These are phyloP conservation scores for Montipora foliosa DNA, from an alignment of 64 coral and sea anemone species.

Conservation along the genomic window DNA sequence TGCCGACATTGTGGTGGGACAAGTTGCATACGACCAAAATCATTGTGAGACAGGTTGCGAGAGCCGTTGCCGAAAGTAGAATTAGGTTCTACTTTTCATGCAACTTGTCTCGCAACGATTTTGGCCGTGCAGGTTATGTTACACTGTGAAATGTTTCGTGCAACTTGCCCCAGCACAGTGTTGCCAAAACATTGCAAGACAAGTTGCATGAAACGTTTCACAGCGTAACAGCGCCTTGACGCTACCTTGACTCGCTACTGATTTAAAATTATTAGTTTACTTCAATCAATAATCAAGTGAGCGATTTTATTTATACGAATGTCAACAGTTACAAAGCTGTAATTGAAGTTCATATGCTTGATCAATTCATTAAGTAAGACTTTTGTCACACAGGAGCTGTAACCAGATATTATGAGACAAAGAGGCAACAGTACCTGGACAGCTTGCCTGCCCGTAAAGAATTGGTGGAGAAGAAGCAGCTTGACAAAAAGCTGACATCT, in stretches of 20 bases:
- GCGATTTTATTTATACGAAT: neutral
- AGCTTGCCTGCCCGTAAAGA: constrained; percentile 17
- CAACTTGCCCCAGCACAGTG: no score
- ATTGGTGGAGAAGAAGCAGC: constrained; percentile 8
- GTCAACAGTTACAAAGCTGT: neutral
- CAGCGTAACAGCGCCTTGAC: neutral
- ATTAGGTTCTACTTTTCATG: no score
- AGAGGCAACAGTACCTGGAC: constrained; percentile 39
- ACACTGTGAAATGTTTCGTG: no score
- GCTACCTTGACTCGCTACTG: neutral
- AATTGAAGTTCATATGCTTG: neutral
- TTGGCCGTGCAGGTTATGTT: no score
- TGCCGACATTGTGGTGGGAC: no score
- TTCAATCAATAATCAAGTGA: neutral
- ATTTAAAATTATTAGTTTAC: neutral
- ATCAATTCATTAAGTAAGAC: neutral
- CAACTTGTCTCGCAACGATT: no score
- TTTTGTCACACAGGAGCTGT: constrained; percentile 4
- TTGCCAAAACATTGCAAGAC: no score
- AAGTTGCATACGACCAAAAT: no score
- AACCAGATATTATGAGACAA: constrained; percentile 48
- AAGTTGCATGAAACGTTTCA: no score
- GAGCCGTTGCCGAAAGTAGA: no score
- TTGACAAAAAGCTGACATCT: constrained; percentile 37
- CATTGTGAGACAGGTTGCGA: no score